phyloP scores from a whole-genome alignment of 2,888 invertebrate species.

The Penaeus monodon region DNA sequence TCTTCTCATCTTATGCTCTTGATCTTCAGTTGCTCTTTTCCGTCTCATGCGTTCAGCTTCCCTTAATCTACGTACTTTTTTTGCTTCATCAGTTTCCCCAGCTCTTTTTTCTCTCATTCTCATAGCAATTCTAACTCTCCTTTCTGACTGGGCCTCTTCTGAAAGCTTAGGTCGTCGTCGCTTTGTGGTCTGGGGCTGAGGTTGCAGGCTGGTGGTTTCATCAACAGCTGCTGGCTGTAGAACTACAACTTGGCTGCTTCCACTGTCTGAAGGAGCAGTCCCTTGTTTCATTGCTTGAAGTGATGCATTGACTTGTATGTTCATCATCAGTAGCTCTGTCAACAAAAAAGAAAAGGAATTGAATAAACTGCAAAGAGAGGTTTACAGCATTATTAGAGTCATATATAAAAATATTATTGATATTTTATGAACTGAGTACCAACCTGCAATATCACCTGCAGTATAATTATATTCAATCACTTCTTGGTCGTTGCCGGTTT shows the following conservation, averaged over 20 bases:
- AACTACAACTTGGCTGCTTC: conserved; percentile 35
- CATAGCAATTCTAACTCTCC: conserved; percentile 55
- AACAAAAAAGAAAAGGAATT: background rate
- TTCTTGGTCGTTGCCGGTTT: conserved; percentile 61
- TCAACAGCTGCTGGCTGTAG: conserved; percentile 54
- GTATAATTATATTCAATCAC: conserved; percentile 64
- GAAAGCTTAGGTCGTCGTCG: conserved; percentile 55
- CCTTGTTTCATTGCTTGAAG: conserved; percentile 51
- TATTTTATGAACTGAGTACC: no score
- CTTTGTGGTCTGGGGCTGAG: conserved; percentile 27
- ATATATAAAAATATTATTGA: no score
- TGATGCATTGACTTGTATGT: conserved; percentile 59
- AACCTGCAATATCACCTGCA: conserved; percentile 64
- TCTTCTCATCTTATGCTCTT: conserved; percentile 42
- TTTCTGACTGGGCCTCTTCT: conserved; percentile 51
- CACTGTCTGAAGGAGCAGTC: conserved; percentile 27
- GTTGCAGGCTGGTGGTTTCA: conserved; percentile 27
- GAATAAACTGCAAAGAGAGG: no score
- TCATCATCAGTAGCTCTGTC: conserved; percentile 63
- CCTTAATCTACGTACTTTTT: conserved; percentile 54
- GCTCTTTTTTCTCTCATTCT: conserved; percentile 64
- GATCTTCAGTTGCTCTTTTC: conserved; percentile 60
- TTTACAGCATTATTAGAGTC: no score
- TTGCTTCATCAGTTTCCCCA: conserved; percentile 60
- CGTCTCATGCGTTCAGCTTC: conserved; percentile 64